Percentiles rank a stretch among this genome's conserved stretches.
These are phyloP conservation scores for Temnothorax rugatulus DNA, from an alignment of 2,888 invertebrate species.

Conservation along the genomic window DNA sequence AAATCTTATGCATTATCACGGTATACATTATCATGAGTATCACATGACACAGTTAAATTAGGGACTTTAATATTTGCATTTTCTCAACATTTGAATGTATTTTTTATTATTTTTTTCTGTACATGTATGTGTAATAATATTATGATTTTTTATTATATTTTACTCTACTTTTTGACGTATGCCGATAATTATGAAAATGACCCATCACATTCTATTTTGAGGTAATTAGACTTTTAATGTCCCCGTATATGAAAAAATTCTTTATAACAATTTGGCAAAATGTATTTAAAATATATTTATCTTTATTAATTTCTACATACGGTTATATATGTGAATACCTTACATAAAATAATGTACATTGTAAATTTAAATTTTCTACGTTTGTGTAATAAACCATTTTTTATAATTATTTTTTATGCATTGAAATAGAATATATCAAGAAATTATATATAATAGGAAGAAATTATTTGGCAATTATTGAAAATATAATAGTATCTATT, in stretches of 20 bases:
- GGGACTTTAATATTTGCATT: background rate
- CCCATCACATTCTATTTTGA: background rate
- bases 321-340: background rate
- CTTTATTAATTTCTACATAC: background rate
- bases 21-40: background rate
- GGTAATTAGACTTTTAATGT: background rate
- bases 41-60: background rate
- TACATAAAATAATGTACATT: background rate
- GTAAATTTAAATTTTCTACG: background rate
- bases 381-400: background rate
- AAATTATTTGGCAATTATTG: background rate
- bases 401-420: background rate
- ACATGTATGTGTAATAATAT: background rate
- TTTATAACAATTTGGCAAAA: slow-evolving; percentile 1
- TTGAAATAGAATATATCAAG: background rate
- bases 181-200: background rate
- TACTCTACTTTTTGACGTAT: background rate
- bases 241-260: background rate
- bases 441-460: background rate
- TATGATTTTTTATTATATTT: background rate
- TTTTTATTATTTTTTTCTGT: background rate
- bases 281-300: background rate
- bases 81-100: background rate
- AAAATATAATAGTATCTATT: background rate
- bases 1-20: background rate